Evolutionary conservation across 2,797 vertebrate genomes (phyloP).

Genomic region (Macropus fuliginosus): DNA sequence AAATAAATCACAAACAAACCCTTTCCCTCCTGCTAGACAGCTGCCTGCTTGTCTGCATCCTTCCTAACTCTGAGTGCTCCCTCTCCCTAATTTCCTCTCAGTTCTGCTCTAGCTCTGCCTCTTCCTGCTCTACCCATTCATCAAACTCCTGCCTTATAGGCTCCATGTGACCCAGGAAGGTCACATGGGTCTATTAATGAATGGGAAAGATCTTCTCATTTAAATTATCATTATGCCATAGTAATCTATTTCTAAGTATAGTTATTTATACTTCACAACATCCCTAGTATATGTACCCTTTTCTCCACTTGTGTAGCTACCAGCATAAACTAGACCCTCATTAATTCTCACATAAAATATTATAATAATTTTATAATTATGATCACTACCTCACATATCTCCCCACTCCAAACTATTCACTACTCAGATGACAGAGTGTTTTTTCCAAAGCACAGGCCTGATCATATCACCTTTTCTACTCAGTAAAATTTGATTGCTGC

Average conservation of each 20-base stretch:
- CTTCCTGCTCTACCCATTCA: too few species aligned
- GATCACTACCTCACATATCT: background rate
- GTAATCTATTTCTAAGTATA: background rate
- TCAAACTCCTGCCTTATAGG: too few species aligned
- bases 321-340: background rate
- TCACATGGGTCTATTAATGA: too few species aligned
- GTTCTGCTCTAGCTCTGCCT: too few species aligned
- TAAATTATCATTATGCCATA: too few species aligned
- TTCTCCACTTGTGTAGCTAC: background rate
- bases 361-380: background rate
- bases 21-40: too few species aligned
- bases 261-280: background rate
- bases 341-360: background rate
- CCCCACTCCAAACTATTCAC: background rate
- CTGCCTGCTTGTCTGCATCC: too few species aligned
- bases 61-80: too few species aligned
- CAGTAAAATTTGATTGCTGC: background rate
- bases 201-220: too few species aligned
- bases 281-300: background rate
- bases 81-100: too few species aligned
- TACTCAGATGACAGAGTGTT: background rate
- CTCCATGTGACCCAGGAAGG: too few species aligned
- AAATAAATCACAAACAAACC: too few species aligned
- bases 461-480: background rate
- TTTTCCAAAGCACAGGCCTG: background rate